Evolutionary conservation across 2,113 vertebrate species (phyloP), one percentile per base, ranked within the genome.

Genomic region (Rafetus swinhoei): DNA sequence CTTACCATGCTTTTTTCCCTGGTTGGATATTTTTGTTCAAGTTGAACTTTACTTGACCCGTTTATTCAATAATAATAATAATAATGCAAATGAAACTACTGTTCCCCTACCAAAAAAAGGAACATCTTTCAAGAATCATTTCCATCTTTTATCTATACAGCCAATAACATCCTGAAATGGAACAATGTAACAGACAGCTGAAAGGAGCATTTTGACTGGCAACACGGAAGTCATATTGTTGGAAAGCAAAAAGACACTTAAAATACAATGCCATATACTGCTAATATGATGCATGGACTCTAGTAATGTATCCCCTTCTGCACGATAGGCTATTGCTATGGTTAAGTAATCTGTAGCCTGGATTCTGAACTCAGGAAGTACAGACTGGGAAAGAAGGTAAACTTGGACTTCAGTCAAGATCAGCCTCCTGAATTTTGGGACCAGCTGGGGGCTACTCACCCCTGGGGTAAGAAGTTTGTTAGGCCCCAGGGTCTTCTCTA

Each of bases 41-140:
- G 59, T 12, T 55, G 54, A 55, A 55, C 54, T 55, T 88, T 65
- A 76, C 39, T 88, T 94, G 82, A 88, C 80, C 94, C 85, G 88
- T 82, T 88, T 94, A 29, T 60, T 88, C 62, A 93, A 85, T 80
- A 92, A 59, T 21, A 90, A 91, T 86, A 92, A 84, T 35, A 88
- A 39, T 39, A 39, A 39, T 39, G 39, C 2, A 52, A 88, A 72
- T n/a, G 86, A 88, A 96, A 90, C 14, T 39, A 69, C 4, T 7
- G 2, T 81, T 92, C 18, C 8, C 65, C 52, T 22, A 52, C 87
- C 69, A 85, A 92, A 88, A 5, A 62, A 8, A 35, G 39, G 32
- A 87, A 15, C 59, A 88, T 79, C 81, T 96, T 94, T 85, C 10
- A 87, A 90, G 83, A 93, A 79, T 76, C 1, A 16, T 84, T 95